A percentile compares a stretch with the other conserved stretches of the same genome.
These are phyloP conservation scores for Elgaria multicarinata DNA, from an alignment of 2,113 vertebrate genomes.

Conservation along the genomic window DNA sequence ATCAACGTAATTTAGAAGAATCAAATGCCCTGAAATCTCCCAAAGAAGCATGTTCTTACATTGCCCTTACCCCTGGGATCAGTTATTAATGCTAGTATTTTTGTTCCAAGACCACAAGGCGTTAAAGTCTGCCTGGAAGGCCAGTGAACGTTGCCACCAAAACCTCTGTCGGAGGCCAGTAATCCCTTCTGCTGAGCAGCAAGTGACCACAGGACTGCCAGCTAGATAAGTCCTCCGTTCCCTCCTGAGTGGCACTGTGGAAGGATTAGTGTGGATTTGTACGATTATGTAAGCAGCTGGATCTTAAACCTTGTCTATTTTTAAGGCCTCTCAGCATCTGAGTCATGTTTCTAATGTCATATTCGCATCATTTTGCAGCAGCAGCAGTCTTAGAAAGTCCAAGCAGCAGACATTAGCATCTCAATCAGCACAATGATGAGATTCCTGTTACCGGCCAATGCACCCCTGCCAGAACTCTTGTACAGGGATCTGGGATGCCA, in stretches of 20 bases:
- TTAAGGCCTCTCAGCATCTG: constrained; percentile 11
- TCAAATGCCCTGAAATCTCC: background rate
- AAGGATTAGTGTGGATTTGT: constrained; percentile 15
- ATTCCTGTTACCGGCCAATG: background rate
- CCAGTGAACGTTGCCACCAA: background rate
- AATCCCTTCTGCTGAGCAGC: background rate
- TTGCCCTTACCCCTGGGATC: background rate
- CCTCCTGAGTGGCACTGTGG: background rate
- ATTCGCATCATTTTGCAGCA: background rate
- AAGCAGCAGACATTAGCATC: background rate
- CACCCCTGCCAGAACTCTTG: background rate
- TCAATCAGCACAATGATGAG: background rate
- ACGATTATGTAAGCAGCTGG: constrained; percentile 19
- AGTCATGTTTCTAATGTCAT: background rate
- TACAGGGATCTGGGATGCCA: background rate
- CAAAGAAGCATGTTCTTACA: background rate
- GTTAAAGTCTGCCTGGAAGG: background rate
- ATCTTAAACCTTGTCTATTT: constrained; percentile 17
- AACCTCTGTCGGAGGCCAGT: background rate
- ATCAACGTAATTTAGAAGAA: background rate
- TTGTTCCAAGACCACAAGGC: background rate
- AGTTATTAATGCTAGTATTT: background rate
- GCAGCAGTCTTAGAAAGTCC: background rate
- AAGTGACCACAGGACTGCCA: background rate
- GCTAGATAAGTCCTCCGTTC: background rate